A percentile compares a stretch with the other conserved stretches of the same genome.
Conservation (phyloP, 2,113 vertebrate genomes). For the Perognathus longimembris region DNA sequence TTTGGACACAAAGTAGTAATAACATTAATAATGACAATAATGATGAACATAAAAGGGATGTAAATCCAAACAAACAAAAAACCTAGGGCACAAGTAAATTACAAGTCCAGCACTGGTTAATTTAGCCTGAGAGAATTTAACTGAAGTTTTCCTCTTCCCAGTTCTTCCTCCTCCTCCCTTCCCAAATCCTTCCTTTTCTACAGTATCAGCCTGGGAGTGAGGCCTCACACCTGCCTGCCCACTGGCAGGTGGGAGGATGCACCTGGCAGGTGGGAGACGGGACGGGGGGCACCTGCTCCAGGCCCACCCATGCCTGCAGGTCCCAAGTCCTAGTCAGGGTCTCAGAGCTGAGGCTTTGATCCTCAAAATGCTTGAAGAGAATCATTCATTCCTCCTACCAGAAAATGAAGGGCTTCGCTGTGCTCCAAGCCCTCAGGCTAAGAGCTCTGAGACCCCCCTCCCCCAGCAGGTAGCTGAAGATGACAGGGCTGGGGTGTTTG, state of each 20-base stretch:
- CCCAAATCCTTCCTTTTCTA: conserved; percentile 29
- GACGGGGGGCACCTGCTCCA: neutral
- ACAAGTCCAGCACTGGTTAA: neutral
- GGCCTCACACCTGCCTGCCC: neutral
- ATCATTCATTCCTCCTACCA: neutral
- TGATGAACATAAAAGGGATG: too few species aligned
- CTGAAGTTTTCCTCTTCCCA: neutral
- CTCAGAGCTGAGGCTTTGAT: conserved; percentile 72
- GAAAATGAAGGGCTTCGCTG: neutral
- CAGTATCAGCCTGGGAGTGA: neutral
- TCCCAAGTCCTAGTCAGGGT: neutral
- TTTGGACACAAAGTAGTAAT: too few species aligned
- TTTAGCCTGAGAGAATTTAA: neutral
- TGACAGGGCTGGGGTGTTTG: neutral
- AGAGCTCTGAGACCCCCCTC: neutral
- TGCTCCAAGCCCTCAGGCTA: neutral
- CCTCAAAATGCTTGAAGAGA: conserved; percentile 17
- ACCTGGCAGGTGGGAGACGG: neutral
- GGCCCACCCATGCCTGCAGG: conserved; percentile 12
- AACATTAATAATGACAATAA: too few species aligned
- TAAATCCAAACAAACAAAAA: neutral
- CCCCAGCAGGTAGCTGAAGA: neutral
- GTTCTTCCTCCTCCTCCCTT: neutral
- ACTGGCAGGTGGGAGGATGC: neutral
- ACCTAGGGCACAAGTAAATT: neutral